Conservation (phyloP, 2,888 invertebrate species). For the Trissolcus japonicus region DNA sequence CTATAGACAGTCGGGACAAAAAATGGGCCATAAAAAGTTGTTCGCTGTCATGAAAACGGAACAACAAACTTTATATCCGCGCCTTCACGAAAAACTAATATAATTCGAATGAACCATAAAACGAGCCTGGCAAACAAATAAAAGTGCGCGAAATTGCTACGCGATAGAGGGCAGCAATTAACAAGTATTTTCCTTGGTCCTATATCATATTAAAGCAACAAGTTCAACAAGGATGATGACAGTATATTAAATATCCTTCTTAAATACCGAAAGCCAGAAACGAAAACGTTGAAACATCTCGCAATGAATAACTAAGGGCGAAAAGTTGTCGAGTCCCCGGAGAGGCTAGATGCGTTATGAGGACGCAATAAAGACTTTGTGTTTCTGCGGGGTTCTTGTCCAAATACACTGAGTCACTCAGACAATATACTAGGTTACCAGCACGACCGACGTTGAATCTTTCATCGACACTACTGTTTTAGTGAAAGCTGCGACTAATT, state of each 20-base stretch:
- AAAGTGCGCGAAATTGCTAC: slow-evolving; percentile 5
- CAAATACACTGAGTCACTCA: slow-evolving; percentile 75
- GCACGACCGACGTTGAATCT: slow-evolving; percentile 33
- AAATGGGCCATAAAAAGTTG: no score
- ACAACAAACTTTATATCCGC: no score
- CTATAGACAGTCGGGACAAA: no score
- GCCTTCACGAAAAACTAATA: background rate
- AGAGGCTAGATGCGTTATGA: slow-evolving; percentile 55
- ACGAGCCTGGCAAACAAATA: background rate
- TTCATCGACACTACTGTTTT: slow-evolving; percentile 26
- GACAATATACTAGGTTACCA: slow-evolving; percentile 65
- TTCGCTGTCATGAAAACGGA: no score
- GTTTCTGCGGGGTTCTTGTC: slow-evolving; percentile 65
- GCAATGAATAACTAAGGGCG: slow-evolving; percentile 46
- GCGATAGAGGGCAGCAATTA: background rate
- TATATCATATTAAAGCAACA: slow-evolving; percentile 38
- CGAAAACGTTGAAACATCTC: slow-evolving; percentile 26
- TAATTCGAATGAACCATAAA: background rate
- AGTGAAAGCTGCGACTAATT: slow-evolving; percentile 11
- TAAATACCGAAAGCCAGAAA: slow-evolving; percentile 4
- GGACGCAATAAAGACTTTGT: slow-evolving; percentile 52
- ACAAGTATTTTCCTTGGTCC: slow-evolving; percentile 21
- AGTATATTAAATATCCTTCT: slow-evolving; percentile 35
- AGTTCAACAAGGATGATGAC: slow-evolving; percentile 23
- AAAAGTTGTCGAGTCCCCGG: slow-evolving; percentile 47